These are phyloP conservation scores for Nestor notabilis DNA, from an alignment of 2,113 vertebrate genomes.

Conservation along the genomic window DNA sequence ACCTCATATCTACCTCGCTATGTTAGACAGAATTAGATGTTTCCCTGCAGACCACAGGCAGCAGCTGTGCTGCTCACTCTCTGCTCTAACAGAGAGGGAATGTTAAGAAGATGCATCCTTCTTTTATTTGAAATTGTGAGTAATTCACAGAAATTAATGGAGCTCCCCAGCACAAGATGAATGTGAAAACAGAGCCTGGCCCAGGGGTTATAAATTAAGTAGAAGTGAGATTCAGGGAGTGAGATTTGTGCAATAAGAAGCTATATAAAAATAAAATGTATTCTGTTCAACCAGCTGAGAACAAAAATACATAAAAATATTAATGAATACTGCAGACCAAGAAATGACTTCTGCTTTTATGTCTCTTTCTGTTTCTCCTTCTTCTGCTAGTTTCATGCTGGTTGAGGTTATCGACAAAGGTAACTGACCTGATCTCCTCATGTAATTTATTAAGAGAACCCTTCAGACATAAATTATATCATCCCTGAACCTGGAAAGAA, in stretches of 20 bases:
- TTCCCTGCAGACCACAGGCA: background rate
- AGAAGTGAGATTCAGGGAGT: background rate
- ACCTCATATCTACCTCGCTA: background rate
- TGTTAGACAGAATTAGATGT: background rate
- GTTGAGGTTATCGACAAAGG: background rate
- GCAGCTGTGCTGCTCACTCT: background rate
- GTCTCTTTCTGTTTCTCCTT: background rate
- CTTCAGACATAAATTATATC: background rate
- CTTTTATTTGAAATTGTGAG: background rate
- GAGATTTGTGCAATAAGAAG: background rate
- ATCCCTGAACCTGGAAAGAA: background rate
- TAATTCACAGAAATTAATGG: slow-evolving; percentile 30
- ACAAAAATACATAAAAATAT: slow-evolving; percentile 44
- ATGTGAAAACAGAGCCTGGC: background rate
- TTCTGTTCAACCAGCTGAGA: background rate
- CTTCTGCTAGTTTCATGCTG: background rate
- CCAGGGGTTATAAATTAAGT: slow-evolving; percentile 14
- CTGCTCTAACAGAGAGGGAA: background rate
- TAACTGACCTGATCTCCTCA: background rate
- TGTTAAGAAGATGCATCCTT: background rate
- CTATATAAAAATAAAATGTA: slow-evolving; percentile 25
- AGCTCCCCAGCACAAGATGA: background rate
- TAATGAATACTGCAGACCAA: slow-evolving; percentile 26
- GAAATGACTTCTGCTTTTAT: slow-evolving; percentile 38
- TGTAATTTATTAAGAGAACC: background rate